phyloP scores from a whole-genome alignment of 2,888 invertebrate genomes.

The Hirudinaria manillensis region DNA sequence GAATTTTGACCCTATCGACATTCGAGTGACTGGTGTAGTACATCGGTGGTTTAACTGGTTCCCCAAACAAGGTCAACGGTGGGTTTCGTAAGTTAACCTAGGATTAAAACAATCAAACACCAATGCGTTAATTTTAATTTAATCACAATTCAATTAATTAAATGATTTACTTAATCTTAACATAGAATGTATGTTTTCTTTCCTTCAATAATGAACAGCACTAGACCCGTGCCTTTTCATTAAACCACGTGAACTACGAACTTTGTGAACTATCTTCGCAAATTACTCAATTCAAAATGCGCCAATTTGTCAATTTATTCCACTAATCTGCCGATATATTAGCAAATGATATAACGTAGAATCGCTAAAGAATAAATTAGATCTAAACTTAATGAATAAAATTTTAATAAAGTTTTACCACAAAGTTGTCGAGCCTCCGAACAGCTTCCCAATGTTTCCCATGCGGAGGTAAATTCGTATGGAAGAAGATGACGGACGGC shows the following conservation, averaged over 20 bases:
- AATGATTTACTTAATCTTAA: too few relatives aligned
- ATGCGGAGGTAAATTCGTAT: slow-evolving; percentile 40
- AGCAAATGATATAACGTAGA: too few relatives aligned
- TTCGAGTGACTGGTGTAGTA: slow-evolving; percentile 43
- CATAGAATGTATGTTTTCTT: too few relatives aligned
- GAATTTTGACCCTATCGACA: slow-evolving; percentile 41
- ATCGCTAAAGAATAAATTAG: too few relatives aligned
- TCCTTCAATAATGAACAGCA: too few relatives aligned
- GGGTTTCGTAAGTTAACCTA: slow-evolving; percentile 38
- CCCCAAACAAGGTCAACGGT: slow-evolving; percentile 39
- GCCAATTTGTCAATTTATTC: neutral
- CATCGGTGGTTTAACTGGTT: slow-evolving; percentile 37
- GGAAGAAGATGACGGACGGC: slow-evolving; percentile 40
- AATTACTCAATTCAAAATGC: slow-evolving; percentile 1
- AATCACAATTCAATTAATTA: neutral
- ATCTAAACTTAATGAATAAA: too few relatives aligned
- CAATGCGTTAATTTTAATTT: neutral
- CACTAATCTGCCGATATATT: too few relatives aligned
- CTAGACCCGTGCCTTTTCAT: too few relatives aligned
- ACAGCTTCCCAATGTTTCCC: slow-evolving; percentile 41
- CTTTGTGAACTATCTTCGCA: neutral
- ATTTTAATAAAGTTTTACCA: slow-evolving; percentile 28
- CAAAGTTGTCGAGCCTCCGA: slow-evolving; percentile 36
- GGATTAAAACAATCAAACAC: neutral
- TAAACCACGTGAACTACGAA: too few relatives aligned